A percentile compares a stretch with the other conserved stretches of the same genome.
phyloP scores from a whole-genome alignment of 2,797 vertebrate species.

The Rousettus madagascariensis region DNA sequence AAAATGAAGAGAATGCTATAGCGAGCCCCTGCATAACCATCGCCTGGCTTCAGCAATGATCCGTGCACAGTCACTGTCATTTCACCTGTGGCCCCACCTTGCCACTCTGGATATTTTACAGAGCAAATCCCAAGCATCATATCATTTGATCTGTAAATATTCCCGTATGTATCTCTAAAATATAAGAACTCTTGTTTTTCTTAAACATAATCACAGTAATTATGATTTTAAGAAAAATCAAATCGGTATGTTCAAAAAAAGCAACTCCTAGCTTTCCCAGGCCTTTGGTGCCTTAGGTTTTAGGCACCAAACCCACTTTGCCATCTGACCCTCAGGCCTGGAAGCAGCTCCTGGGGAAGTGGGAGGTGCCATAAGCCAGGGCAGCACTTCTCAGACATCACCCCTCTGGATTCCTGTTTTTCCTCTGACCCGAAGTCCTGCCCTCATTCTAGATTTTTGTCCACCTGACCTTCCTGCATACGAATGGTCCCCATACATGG shows the following conservation, averaged over 20 bases:
- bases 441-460: neutral
- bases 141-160: neutral
- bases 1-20: neutral
- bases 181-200: neutral
- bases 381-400: neutral
- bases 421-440: constrained; percentile 5
- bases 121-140: neutral
- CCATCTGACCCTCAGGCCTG: neutral
- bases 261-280: neutral
- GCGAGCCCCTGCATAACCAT: neutral
- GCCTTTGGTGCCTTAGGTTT: neutral
- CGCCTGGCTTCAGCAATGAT: neutral
- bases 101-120: neutral
- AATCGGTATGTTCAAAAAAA: neutral
- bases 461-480: neutral
- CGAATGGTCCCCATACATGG: neutral
- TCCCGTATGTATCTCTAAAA: neutral
- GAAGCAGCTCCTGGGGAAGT: neutral
- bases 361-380: neutral
- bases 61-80: neutral
- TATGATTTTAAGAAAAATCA: constrained; percentile 5
- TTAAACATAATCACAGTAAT: neutral
- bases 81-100: neutral
- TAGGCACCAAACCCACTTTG: neutral
- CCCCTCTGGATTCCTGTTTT: neutral